Percentiles rank a stretch among this genome's conserved stretches.
Conservation (phyloP, 2,113 vertebrate genomes). For the Cyanoliseus patagonus region DNA sequence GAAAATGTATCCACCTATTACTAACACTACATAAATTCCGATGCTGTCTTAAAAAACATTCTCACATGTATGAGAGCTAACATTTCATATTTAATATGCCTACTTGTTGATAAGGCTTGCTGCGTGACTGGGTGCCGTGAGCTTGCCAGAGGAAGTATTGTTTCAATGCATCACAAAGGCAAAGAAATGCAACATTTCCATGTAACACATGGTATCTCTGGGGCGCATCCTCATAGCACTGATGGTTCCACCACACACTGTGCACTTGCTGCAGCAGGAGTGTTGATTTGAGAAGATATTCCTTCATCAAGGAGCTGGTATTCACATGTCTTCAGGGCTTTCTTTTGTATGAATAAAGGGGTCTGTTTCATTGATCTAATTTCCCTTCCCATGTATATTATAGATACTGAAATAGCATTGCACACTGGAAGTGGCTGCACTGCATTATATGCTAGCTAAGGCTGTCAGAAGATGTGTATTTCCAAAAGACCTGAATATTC, state of each 20-base stretch:
- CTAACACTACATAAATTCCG: conserved; percentile 53
- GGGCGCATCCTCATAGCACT: neutral
- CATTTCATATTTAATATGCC: conserved; percentile 22
- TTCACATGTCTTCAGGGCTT: neutral
- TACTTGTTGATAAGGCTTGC: conserved; percentile 22
- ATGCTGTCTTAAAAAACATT: conserved; percentile 5
- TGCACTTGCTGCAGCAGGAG: neutral
- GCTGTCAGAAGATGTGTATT: neutral
- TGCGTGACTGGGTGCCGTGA: neutral
- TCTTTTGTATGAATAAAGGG: neutral
- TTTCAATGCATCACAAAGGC: neutral
- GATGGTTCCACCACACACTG: neutral
- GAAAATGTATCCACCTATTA: conserved; percentile 45
- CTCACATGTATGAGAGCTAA: neutral
- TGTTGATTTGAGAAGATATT: neutral
- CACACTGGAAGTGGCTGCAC: neutral
- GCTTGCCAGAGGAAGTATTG: conserved; percentile 18
- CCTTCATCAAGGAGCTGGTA: neutral
- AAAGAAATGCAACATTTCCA: neutral
- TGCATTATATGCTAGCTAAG: neutral
- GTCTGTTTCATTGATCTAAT: neutral
- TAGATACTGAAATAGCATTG: neutral
- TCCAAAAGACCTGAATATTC: neutral
- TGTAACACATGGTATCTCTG: neutral
- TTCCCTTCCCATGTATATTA: neutral